phyloP scores from a whole-genome alignment of 2,113 vertebrate species.

The Hiodon tergisus region DNA sequence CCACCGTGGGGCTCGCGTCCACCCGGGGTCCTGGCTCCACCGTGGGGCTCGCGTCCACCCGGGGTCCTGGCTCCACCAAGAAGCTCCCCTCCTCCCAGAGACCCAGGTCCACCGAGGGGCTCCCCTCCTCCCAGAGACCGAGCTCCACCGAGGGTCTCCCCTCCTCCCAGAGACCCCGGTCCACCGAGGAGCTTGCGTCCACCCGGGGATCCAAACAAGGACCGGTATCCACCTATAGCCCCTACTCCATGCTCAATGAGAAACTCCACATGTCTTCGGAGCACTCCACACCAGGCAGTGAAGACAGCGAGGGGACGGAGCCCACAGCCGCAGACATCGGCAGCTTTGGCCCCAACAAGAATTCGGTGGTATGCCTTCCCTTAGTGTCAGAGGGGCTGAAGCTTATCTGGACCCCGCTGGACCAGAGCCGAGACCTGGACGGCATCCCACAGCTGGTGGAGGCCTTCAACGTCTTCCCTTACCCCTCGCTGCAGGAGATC shows the following conservation, averaged over 20 bases:
- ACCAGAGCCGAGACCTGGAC: slow-evolving; percentile 61
- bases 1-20: too few relatives aligned
- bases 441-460: slow-evolving; percentile 59
- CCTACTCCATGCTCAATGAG: neutral
- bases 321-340: accelerated
- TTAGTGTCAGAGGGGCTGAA: slow-evolving; percentile 63
- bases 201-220: too few relatives aligned
- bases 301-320: too few relatives aligned
- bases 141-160: too few relatives aligned
- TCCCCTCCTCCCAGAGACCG: too few relatives aligned
- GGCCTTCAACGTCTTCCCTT: slow-evolving; percentile 78
- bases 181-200: too few relatives aligned
- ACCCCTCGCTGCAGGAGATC: slow-evolving; percentile 65
- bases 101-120: neutral
- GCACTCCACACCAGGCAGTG: neutral
- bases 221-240: neutral
- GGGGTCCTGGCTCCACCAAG: neutral
- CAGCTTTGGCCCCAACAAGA: slow-evolving; percentile 34
- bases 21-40: too few relatives aligned
- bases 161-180: too few relatives aligned
- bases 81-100: neutral
- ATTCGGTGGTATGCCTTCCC: slow-evolving; percentile 61
- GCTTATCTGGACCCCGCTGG: slow-evolving; percentile 67
- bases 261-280: neutral
- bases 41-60: too few relatives aligned